phyloP scores from a whole-genome alignment of 1,140 invertebrate species.

The Campoletis sonorensis region DNA sequence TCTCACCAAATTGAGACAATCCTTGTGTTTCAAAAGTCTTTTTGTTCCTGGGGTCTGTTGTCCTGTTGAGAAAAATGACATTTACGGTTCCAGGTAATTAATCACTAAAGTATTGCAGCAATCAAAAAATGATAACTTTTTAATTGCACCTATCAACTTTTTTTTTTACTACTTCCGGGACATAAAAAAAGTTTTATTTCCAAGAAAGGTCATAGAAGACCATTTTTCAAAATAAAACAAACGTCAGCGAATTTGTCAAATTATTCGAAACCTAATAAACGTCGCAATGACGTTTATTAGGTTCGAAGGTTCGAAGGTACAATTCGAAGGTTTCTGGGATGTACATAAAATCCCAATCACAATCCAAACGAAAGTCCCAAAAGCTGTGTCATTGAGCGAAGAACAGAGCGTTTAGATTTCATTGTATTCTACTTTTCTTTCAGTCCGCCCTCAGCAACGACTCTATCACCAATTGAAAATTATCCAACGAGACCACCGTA shows the following conservation, averaged over 20 bases:
- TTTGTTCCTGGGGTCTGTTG: constrained; percentile 95
- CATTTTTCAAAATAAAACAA: too few species aligned
- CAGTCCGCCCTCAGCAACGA: constrained; percentile 48
- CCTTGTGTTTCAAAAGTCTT: constrained; percentile 93
- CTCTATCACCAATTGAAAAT: constrained; percentile 42
- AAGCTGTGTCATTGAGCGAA: too few species aligned
- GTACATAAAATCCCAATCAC: too few species aligned
- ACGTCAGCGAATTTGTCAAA: too few species aligned
- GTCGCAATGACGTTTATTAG: too few species aligned
- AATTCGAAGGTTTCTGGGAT: too few species aligned
- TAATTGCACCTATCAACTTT: not conserved
- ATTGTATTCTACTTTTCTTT: constrained; percentile 40
- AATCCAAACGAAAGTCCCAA: too few species aligned
- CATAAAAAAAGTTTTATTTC: too few species aligned
- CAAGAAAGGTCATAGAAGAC: too few species aligned
- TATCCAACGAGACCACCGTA: constrained; percentile 58
- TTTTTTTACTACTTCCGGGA: not conserved
- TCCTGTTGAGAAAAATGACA: constrained; percentile 77
- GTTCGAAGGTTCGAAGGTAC: too few species aligned
- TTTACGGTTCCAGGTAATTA: constrained; percentile 56
- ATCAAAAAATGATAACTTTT: not conserved
- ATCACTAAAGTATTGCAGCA: not conserved
- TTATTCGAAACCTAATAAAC: too few species aligned
- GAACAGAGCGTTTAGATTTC: too few species aligned
- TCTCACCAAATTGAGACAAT: constrained; percentile 87